phyloP scores from a whole-genome alignment of 2,888 invertebrate genomes.

The Boloria euphrosyne region DNA sequence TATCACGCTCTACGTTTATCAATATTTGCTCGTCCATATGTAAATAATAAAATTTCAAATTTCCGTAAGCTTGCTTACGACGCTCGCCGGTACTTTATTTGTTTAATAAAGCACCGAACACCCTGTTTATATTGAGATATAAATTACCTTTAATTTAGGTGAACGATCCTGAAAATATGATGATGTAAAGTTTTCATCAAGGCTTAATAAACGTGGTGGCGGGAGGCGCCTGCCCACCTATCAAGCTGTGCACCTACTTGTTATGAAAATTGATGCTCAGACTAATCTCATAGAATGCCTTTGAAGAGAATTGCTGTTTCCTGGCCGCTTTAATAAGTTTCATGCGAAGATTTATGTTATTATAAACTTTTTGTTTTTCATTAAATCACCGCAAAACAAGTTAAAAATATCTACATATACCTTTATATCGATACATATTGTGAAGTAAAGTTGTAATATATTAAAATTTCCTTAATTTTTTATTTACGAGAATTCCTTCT shows the following conservation, averaged over 20 bases:
- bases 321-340: slow-evolving; percentile 35
- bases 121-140: slow-evolving; percentile 72
- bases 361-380: slow-evolving; percentile 9
- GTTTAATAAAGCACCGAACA: slow-evolving; percentile 75
- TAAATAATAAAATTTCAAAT: slow-evolving; percentile 67
- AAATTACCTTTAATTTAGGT: slow-evolving; percentile 80
- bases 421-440: not conserved
- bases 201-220: slow-evolving; percentile 62
- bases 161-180: slow-evolving; percentile 78
- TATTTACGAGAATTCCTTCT: too few relatives aligned
- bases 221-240: slow-evolving; percentile 39
- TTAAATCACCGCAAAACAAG: not conserved
- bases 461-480: too few relatives aligned
- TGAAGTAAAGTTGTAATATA: too few relatives aligned
- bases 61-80: slow-evolving; percentile 69
- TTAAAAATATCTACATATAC: not conserved
- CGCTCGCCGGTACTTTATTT: slow-evolving; percentile 74
- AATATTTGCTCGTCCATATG: slow-evolving; percentile 44
- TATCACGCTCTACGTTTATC: slow-evolving; percentile 2
- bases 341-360: slow-evolving; percentile 29
- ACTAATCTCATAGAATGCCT: slow-evolving; percentile 40
- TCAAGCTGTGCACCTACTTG: slow-evolving; percentile 50
- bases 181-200: slow-evolving; percentile 76
- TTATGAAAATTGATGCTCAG: slow-evolving; percentile 48
- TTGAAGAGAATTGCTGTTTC: slow-evolving; percentile 37